These are phyloP conservation scores for Paguma larvata DNA, from an alignment of 2,797 vertebrate species.

Conservation along the genomic window DNA sequence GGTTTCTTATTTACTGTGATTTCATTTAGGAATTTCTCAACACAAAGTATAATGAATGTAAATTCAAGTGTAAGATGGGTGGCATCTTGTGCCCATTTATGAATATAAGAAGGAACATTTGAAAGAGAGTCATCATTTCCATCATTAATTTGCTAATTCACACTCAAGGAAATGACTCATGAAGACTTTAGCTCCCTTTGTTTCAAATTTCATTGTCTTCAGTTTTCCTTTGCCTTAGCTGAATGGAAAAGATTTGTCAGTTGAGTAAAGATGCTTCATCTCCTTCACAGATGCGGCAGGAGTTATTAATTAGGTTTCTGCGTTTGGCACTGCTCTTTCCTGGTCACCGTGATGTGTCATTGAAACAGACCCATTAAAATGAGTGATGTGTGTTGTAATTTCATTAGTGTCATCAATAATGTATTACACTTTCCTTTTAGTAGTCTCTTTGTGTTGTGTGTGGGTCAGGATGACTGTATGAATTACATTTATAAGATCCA, in stretches of 20 bases:
- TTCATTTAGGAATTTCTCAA: conserved; percentile 70
- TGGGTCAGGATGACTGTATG: conserved; percentile 73
- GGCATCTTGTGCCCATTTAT: conserved; percentile 18
- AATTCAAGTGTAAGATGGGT: conserved; percentile 56
- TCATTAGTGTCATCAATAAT: conserved; percentile 87
- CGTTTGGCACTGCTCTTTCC: conserved; percentile 73
- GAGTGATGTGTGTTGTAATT: conserved; percentile 87
- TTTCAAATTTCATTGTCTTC: conserved; percentile 73
- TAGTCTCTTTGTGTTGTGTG: conserved; percentile 76
- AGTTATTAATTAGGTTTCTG: conserved; percentile 85
- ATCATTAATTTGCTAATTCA: conserved; percentile 59
- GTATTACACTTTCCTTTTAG: conserved; percentile 82
- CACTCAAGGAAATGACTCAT: conserved; percentile 62
- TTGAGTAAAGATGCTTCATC: conserved; percentile 73
- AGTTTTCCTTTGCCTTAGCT: conserved; percentile 73
- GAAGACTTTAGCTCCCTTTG: conserved; percentile 30
- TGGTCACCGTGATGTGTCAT: conserved; percentile 81
- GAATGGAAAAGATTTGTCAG: conserved; percentile 72
- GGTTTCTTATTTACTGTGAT: conserved; percentile 69
- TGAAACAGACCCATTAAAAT: conserved; percentile 85
- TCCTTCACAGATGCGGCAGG: conserved; percentile 71
- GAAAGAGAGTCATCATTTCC: conserved; percentile 65
- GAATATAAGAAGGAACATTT: conserved; percentile 69
- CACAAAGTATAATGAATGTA: conserved; percentile 49
- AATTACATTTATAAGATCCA: conserved; percentile 82